Base-by-base conservation (phyloP, 2,888 invertebrate species). In the Ophioninae sp. region DNA sequence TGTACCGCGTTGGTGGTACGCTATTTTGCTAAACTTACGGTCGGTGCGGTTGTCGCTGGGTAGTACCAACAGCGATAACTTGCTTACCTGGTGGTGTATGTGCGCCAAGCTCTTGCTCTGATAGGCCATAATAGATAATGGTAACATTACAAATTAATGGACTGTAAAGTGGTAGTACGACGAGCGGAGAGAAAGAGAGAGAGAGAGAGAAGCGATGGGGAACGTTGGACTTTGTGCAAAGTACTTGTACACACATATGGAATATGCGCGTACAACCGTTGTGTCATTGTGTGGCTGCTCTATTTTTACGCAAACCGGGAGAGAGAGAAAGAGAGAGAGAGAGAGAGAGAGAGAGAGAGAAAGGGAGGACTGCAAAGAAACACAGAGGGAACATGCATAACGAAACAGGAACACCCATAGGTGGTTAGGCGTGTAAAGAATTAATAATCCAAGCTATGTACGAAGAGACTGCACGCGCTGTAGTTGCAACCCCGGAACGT, bases 91-190 rank as follows among this genome's bases (percentile, higher is more conserved):
- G 61, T 62, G 77, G 44, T 77, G 21, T 68, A 68, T 20, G 68
- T 73, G 79, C 81, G 78, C 78, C 75, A 72, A 72, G 79, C 77
- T 85, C 79, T 77, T 75, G 69, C 76, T 76, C 80, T 73, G 82
- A 85, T 86, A 86, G 79, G 76, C 78, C 83, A 85, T 86, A 82
- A 87, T 83, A 85, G 88, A 86, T 87, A 87, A 88, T 86, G 86
- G 86, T 84, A 85, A 83, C 87, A 87, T 89, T 86, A 88, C 86
- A 87, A 88, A 88, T 89, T 87, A 87, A 89, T 88, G 87, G 85
- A 87, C 85, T 85, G 86, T 88, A 88, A 87, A 87, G 87, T 86
- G 87, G 85, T 30, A 30, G 30, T 81, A 83, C 85, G 81, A 74
- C 74, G 85, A 77, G 78, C 67, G 68, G 68, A 69, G 73, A 62